These are phyloP conservation scores for Thymelicus acteon DNA, from an alignment of 2,888 invertebrate species.

Conservation along the genomic window DNA sequence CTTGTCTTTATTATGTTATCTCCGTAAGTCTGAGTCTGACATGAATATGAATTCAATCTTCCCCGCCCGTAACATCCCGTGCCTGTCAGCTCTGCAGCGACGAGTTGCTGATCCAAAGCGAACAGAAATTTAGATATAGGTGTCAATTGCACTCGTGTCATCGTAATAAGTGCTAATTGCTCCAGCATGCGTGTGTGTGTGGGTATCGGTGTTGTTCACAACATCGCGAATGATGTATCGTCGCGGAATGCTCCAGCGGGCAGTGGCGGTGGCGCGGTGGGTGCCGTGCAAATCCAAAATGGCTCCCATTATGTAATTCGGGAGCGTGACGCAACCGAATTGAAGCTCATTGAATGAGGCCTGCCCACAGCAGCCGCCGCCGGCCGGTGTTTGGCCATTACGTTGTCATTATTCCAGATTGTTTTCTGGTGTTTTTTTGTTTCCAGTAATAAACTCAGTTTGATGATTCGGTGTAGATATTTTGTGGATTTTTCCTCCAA, in stretches of 20 bases:
- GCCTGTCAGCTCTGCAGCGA: conserved; percentile 9
- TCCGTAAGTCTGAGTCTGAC: neutral
- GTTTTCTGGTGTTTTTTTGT: neutral
- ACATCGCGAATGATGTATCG: conserved; percentile 25
- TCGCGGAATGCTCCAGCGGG: conserved; percentile 31
- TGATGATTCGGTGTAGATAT: too few relatives aligned
- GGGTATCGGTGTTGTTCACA: conserved; percentile 11
- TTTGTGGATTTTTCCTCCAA: too few relatives aligned
- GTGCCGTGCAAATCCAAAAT: conserved; percentile 25
- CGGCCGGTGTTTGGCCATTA: neutral
- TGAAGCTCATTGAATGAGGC: conserved; percentile 14
- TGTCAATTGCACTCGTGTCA: conserved; percentile 35
- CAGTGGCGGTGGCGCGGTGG: neutral
- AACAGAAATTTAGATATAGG: conserved; percentile 32
- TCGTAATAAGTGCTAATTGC: conserved; percentile 29
- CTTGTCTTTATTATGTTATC: neutral
- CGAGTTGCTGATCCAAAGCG: conserved; percentile 25
- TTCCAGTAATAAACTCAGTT: neutral
- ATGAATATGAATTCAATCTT: conserved; percentile 18
- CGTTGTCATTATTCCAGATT: too few relatives aligned
- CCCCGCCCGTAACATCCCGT: neutral
- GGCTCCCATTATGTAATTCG: conserved; percentile 30
- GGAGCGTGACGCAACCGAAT: conserved; percentile 31
- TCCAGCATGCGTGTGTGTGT: neutral
- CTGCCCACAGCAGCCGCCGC: conserved; percentile 4